A percentile compares a stretch with the other conserved stretches of the same genome.
Conservation (phyloP, 2,888 invertebrate species). For the Lithophane semibrunnea region DNA sequence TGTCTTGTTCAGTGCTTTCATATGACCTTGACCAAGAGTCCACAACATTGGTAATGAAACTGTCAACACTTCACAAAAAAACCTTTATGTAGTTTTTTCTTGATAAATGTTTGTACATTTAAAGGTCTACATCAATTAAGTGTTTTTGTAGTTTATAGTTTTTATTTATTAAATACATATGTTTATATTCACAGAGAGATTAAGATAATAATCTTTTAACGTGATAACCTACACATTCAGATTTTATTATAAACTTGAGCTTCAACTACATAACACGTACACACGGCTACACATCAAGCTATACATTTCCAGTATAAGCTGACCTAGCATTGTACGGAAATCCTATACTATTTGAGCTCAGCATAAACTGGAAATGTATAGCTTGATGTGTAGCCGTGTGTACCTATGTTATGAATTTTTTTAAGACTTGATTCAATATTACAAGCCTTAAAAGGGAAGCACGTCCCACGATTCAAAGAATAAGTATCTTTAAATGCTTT, state of each 20-base stretch:
- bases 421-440: not conserved
- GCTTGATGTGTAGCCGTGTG: too few species aligned
- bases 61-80: slow-evolving; percentile 22
- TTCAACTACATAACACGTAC: not conserved
- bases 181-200: not conserved
- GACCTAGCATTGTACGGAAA: too few species aligned
- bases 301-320: too few species aligned
- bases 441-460: not conserved
- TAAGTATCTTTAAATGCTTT: not conserved
- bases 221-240: not conserved
- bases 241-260: not conserved
- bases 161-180: not conserved
- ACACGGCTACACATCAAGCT: too few species aligned
- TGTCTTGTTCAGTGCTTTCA: slow-evolving; percentile 15
- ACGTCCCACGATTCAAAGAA: not conserved
- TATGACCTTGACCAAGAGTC: slow-evolving; percentile 29
- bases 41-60: slow-evolving; percentile 30
- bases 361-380: too few species aligned
- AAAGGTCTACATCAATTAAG: slow-evolving; percentile 17
- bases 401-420: not conserved
- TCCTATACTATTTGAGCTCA: too few species aligned
- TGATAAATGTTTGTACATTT: not conserved
- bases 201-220: slow-evolving; percentile 2
- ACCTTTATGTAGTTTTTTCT: slow-evolving; percentile 14
- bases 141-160: not conserved